Evolutionary conservation across 2,797 vertebrate species (phyloP), one percentile per base, ranked within the genome.

Genomic region (Pseudochromis fuscus): DNA sequence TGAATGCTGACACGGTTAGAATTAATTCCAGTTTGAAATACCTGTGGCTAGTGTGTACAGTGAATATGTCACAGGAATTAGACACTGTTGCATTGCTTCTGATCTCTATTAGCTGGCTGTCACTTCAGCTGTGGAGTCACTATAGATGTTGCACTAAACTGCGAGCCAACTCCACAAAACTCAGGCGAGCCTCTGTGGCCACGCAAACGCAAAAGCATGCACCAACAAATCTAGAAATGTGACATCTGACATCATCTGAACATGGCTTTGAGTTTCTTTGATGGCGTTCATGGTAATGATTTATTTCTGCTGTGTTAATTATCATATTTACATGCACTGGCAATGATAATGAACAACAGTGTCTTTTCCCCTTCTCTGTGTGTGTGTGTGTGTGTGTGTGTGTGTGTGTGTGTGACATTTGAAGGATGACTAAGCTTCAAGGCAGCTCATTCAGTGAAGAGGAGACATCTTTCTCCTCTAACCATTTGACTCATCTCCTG

Each of bases 401-500:
- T 67, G 25, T 53, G 63, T 66, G 35, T 74, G 50, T 62, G 63
- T 67, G 53, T 83, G 79, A 86, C 87, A 89, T 88, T 87, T 90
- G 72, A 87, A 81, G 44, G 72, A 82, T 90, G 86, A 91, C 67
- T 86, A 72, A 87, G 77, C 81, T 79, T 69, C 68, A 59, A 68
- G 69, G 84, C 82, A 70, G 74, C 72, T 85, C 80, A 77, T 83
- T 84, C 46, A 67, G 63, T 59, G 65, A 75, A 72, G 63, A 89
- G 69, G 77, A 87, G 69, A 83, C 73, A 79, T 89, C 53, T 84
- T 72, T 83, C 70, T 86, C 84, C 82, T 90, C 76, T 60, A 89
- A 88, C 79, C 84, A 82, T 85, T 85, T 88, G 89, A 90, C 82
- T 92, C 89, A 89, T 87, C 56, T 78, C 61, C 65, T 73, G 68